Evolutionary conservation across 2,888 invertebrate species (phyloP).

Genomic region (Lutraria lutraria): DNA sequence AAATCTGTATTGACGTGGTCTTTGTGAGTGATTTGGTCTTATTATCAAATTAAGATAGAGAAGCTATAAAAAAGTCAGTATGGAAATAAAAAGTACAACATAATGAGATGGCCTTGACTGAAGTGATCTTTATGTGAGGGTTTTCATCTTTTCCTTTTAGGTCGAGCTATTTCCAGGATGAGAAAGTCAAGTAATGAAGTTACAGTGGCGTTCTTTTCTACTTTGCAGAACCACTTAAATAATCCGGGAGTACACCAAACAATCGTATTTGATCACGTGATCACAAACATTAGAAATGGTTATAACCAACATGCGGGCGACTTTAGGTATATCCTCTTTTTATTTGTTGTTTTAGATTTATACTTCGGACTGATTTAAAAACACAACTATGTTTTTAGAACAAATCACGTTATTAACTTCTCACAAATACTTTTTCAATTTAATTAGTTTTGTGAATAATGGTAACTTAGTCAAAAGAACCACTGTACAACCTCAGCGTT

Average conservation of each 20-base stretch:
- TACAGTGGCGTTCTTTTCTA: conserved; percentile 19
- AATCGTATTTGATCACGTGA: conserved; percentile 18
- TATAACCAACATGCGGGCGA: conserved; percentile 25
- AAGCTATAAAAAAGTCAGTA: not conserved
- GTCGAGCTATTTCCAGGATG: not conserved
- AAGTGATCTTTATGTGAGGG: too few relatives aligned
- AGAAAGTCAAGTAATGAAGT: not conserved
- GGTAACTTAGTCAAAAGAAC: too few relatives aligned
- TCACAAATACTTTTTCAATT: not conserved
- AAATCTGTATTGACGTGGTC: too few relatives aligned
- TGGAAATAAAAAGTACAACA: not conserved
- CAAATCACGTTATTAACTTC: not conserved
- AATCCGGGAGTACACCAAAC: conserved; percentile 13
- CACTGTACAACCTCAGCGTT: too few relatives aligned
- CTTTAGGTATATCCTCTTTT: not conserved
- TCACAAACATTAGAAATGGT: conserved; percentile 28
- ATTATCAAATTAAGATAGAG: too few relatives aligned
- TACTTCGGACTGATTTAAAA: not conserved
- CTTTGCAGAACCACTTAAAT: not conserved
- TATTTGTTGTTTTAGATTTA: not conserved
- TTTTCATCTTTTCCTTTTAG: not conserved
- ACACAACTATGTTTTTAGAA: not conserved
- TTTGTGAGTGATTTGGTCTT: too few relatives aligned
- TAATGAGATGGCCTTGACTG: too few relatives aligned
- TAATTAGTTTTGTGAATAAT: not conserved